A percentile compares a stretch with the other conserved stretches of the same genome.
Conservation (phyloP, 1,140 invertebrate species). For the Eumeta japonica region DNA sequence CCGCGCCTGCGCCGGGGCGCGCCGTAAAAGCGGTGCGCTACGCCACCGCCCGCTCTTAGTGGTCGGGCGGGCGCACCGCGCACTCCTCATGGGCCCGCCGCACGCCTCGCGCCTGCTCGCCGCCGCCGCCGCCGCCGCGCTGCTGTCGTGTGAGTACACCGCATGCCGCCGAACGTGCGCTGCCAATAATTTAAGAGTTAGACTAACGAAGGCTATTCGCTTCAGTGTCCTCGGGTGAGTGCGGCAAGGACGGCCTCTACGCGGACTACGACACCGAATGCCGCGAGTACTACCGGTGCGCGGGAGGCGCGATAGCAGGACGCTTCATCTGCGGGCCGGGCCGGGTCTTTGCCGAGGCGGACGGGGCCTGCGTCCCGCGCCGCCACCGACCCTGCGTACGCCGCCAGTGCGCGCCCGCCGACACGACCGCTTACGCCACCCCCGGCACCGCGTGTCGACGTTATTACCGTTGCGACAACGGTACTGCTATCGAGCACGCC, state of each 20-base stretch:
- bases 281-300: slow-evolving; percentile 36
- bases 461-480: slow-evolving; percentile 52
- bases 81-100: too few relatives aligned
- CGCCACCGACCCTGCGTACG: slow-evolving; percentile 33
- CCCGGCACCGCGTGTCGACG: slow-evolving; percentile 57
- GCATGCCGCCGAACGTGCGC: too few relatives aligned
- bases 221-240: too few relatives aligned
- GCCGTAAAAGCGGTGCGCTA: too few relatives aligned
- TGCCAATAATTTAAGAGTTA: too few relatives aligned
- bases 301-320: slow-evolving; percentile 21
- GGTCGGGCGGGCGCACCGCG: too few relatives aligned
- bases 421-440: slow-evolving; percentile 45
- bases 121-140: too few relatives aligned
- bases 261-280: slow-evolving; percentile 41
- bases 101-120: too few relatives aligned
- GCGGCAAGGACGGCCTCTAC: slow-evolving; percentile 34
- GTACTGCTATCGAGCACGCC: slow-evolving; percentile 46
- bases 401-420: slow-evolving; percentile 31
- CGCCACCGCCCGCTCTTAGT: too few relatives aligned
- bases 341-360: slow-evolving; percentile 37
- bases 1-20: too few relatives aligned
- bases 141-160: too few relatives aligned
- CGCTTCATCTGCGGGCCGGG: slow-evolving; percentile 35
- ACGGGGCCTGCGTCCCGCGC: slow-evolving; percentile 36
- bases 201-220: too few relatives aligned